phyloP scores from a whole-genome alignment of 2,888 invertebrate genomes.

The Allacma fusca region DNA sequence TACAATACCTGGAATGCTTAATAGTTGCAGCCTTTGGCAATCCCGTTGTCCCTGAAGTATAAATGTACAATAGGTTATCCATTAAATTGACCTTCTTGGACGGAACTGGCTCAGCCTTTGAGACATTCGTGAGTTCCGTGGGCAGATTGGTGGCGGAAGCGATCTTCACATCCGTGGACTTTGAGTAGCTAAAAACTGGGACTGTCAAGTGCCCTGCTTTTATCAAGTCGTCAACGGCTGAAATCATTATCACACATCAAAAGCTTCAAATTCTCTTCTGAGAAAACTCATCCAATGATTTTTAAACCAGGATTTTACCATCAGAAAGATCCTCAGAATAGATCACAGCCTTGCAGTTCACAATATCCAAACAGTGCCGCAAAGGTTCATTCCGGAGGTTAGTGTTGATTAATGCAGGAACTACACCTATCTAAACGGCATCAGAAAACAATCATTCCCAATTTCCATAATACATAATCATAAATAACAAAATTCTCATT shows the following conservation, averaged over 20 bases:
- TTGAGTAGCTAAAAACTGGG: slow-evolving; percentile 7
- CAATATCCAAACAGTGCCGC: slow-evolving; percentile 85
- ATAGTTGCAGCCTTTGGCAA: slow-evolving; percentile 97
- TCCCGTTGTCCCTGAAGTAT: slow-evolving; percentile 98
- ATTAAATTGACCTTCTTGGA: slow-evolving; percentile 72
- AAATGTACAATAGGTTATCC: slow-evolving; percentile 89
- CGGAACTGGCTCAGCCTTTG: slow-evolving; percentile 68
- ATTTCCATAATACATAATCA: too few species aligned
- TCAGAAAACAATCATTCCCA: background rate
- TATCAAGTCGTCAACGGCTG: background rate
- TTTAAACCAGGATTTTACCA: slow-evolving; percentile 29
- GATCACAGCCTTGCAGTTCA: slow-evolving; percentile 84
- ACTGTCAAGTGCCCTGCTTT: background rate
- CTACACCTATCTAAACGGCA: slow-evolving; percentile 70
- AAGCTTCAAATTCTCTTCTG: background rate
- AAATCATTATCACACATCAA: background rate
- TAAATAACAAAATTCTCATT: background rate
- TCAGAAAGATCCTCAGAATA: slow-evolving; percentile 74
- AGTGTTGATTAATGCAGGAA: slow-evolving; percentile 90
- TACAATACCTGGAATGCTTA: slow-evolving; percentile 86
- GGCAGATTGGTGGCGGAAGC: slow-evolving; percentile 17
- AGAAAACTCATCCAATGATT: background rate
- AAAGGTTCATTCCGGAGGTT: slow-evolving; percentile 85
- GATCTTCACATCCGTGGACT: background rate
- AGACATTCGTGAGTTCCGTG: slow-evolving; percentile 61